Conservation (phyloP, 2,113 vertebrate genomes). For the Odobenus rosmarus region DNA sequence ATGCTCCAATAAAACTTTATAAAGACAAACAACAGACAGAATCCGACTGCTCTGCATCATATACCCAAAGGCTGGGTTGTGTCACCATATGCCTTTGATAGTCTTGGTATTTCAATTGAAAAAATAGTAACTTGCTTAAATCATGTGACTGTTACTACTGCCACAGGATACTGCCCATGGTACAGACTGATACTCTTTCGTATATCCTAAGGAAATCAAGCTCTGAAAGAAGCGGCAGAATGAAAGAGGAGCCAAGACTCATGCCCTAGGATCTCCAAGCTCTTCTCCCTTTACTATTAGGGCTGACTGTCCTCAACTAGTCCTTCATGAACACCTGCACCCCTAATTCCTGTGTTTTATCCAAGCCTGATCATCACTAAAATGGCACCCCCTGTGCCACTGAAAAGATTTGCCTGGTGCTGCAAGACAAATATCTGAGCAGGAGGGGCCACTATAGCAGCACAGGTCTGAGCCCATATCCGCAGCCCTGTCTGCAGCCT, state of each 20-base stretch:
- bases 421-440: not conserved
- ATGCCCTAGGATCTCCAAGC: not conserved
- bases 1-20: conserved; percentile 17
- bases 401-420: not conserved
- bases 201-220: not conserved
- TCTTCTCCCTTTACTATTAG: not conserved
- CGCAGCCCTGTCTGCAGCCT: not conserved
- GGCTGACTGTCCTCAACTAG: not conserved
- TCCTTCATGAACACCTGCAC: not conserved
- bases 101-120: not conserved
- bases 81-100: not conserved
- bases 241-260: not conserved
- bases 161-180: not conserved
- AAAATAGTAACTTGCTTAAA: conserved; percentile 18
- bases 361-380: not conserved
- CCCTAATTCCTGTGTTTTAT: not conserved
- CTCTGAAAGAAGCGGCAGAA: not conserved
- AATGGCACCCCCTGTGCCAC: not conserved
- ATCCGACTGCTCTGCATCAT: not conserved
- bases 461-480: not conserved
- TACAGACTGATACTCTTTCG: not conserved
- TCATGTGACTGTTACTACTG: not conserved
- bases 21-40: not conserved
- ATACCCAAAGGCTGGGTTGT: not conserved
- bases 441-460: too few species aligned